These are phyloP conservation scores for Glomeris maerens DNA, from an alignment of 1,140 invertebrate species.

Conservation along the genomic window DNA sequence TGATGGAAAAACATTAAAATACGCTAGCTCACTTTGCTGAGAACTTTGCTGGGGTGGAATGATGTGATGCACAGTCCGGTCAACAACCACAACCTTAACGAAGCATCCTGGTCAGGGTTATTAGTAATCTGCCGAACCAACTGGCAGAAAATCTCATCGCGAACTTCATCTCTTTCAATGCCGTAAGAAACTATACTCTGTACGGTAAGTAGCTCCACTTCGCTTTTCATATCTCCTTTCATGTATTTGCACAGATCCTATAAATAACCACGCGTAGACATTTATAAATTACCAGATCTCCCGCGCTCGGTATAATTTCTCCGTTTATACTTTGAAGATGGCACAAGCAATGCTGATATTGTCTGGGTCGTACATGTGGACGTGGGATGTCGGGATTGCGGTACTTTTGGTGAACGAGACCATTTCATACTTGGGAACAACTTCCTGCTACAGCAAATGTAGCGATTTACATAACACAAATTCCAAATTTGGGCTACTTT, in stretches of 20 bases:
- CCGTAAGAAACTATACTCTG: slow-evolving; percentile 72
- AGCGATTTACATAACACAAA: neutral
- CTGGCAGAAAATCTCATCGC: slow-evolving; percentile 80
- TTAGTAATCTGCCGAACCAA: slow-evolving; percentile 70
- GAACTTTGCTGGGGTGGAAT: slow-evolving; percentile 76
- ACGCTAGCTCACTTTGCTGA: slow-evolving; percentile 46
- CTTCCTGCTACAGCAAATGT: slow-evolving; percentile 33
- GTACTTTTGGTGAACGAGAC: slow-evolving; percentile 72
- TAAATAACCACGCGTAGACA: slow-evolving; percentile 20
- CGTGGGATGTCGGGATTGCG: slow-evolving; percentile 81
- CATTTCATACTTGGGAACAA: slow-evolving; percentile 83
- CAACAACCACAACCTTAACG: slow-evolving; percentile 63
- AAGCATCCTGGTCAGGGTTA: slow-evolving; percentile 63
- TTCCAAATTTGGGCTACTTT: neutral
- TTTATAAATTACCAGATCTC: too few relatives aligned
- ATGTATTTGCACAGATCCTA: slow-evolving; percentile 76
- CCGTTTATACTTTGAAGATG: slow-evolving; percentile 59
- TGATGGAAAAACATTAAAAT: neutral
- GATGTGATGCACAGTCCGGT: slow-evolving; percentile 76
- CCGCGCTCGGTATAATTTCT: neutral
- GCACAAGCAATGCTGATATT: slow-evolving; percentile 77
- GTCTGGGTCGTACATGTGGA: slow-evolving; percentile 88
- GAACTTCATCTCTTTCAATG: slow-evolving; percentile 69
- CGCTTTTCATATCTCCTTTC: slow-evolving; percentile 63
- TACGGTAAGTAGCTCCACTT: slow-evolving; percentile 63